Conservation (phyloP, 1,140 invertebrate species). For the Littorina saxatilis region DNA sequence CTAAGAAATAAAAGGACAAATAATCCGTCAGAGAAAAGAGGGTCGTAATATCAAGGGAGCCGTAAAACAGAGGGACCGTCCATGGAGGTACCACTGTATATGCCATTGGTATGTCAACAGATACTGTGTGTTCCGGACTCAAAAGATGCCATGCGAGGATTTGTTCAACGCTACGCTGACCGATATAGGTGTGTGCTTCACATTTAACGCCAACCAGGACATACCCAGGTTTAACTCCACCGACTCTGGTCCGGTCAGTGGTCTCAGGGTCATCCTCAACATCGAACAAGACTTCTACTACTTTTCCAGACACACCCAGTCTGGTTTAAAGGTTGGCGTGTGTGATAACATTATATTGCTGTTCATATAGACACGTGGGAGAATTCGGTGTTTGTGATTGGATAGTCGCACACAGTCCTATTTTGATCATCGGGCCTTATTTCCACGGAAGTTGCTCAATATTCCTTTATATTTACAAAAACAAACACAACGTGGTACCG, state of each 20-base stretch:
- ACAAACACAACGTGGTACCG: too few relatives aligned
- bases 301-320: background rate
- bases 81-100: too few relatives aligned
- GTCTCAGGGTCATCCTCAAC: constrained; percentile 17
- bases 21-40: too few relatives aligned
- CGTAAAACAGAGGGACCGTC: too few relatives aligned
- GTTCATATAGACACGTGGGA: too few relatives aligned
- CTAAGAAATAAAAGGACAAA: too few relatives aligned
- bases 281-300: constrained; percentile 25
- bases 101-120: background rate
- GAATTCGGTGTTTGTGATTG: too few relatives aligned
- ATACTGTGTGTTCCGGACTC: background rate
- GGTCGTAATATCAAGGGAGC: too few relatives aligned
- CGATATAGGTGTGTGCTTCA: constrained; percentile 30
- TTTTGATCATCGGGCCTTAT: too few relatives aligned
- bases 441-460: too few relatives aligned
- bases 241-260: background rate
- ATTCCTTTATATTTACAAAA: too few relatives aligned
- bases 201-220: constrained; percentile 18
- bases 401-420: too few relatives aligned
- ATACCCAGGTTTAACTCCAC: background rate
- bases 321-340: constrained; percentile 31
- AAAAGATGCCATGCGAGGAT: background rate
- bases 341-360: background rate
- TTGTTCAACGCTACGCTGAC: constrained; percentile 18